Conservation (phyloP, 1,140 invertebrate species). For the Drosophila nannoptera region DNA sequence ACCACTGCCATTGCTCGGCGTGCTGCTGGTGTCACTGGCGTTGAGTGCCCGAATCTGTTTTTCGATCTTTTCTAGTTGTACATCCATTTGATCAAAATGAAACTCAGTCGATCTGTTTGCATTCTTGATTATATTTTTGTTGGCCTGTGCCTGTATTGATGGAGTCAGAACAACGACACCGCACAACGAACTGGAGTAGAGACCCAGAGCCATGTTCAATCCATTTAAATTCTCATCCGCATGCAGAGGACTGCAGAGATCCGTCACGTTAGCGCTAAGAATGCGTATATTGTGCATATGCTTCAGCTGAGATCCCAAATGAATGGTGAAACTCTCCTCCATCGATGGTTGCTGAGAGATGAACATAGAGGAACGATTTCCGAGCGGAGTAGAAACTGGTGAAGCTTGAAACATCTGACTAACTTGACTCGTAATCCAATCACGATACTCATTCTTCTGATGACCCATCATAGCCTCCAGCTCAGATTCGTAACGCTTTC, state of each 20-base stretch:
- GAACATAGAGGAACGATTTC: slow-evolving; percentile 79
- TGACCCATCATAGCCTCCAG: slow-evolving; percentile 87
- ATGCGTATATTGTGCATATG: slow-evolving; percentile 98
- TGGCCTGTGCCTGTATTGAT: slow-evolving; percentile 80
- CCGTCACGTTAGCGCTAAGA: slow-evolving; percentile 90
- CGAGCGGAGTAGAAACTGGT: slow-evolving; percentile 68
- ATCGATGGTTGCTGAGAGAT: slow-evolving; percentile 80
- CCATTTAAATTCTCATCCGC: slow-evolving; percentile 80
- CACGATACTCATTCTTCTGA: slow-evolving; percentile 88
- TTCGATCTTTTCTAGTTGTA: slow-evolving; percentile 90
- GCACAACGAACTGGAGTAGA: slow-evolving; percentile 95
- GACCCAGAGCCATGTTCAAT: slow-evolving; percentile 93
- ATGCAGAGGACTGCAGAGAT: slow-evolving; percentile 86
- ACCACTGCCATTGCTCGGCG: slow-evolving; percentile 47
- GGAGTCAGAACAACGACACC: slow-evolving; percentile 92
- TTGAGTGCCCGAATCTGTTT: slow-evolving; percentile 80
- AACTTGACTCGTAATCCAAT: slow-evolving; percentile 85
- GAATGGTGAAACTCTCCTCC: slow-evolving; percentile 98
- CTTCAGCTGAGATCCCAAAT: slow-evolving; percentile 98
- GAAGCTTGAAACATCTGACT: slow-evolving; percentile 71
- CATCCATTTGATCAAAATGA: slow-evolving; percentile 81
- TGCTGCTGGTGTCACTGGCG: slow-evolving; percentile 53
- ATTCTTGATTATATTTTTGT: slow-evolving; percentile 75
- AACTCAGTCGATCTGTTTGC: slow-evolving; percentile 78
- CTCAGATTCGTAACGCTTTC: slow-evolving; percentile 88